Conservation (phyloP, 2,888 invertebrate genomes). For the Phaonia tiefii region DNA sequence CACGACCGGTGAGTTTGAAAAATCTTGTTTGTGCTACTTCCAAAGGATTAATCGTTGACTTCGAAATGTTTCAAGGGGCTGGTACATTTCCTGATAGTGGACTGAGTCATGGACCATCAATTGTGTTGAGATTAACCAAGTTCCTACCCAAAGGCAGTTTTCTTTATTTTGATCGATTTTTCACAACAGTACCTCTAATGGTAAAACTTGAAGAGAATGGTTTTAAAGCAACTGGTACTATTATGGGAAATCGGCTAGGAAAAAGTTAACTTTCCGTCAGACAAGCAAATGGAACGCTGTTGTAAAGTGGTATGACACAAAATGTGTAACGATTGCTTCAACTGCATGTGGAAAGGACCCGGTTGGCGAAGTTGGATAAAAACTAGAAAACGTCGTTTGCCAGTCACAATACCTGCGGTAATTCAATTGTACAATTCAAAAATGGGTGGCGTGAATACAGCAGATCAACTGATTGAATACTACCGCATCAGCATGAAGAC, state of each 20-base stretch:
- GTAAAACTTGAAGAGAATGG: slow-evolving; percentile 42
- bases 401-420: too few relatives aligned
- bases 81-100: slow-evolving; percentile 21
- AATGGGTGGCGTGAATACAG: too few relatives aligned
- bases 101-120: slow-evolving; percentile 67
- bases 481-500: too few relatives aligned
- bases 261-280: slow-evolving; percentile 32
- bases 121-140: slow-evolving; percentile 45
- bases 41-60: slow-evolving; percentile 64
- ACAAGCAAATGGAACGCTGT: slow-evolving; percentile 49
- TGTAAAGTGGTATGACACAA: slow-evolving; percentile 57
- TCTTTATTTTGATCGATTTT: too few relatives aligned
- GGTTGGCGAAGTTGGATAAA: slow-evolving; percentile 43
- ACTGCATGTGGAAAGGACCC: too few relatives aligned
- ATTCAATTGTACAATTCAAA: too few relatives aligned
- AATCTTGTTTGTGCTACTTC: slow-evolving; percentile 74
- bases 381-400: too few relatives aligned
- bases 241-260: slow-evolving; percentile 49
- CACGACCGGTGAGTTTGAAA: slow-evolving; percentile 74
- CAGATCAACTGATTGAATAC: too few relatives aligned
- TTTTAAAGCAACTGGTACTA: slow-evolving; percentile 52
- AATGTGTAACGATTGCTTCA: slow-evolving; percentile 55
- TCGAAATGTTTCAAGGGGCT: slow-evolving; percentile 71
- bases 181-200: neutral
- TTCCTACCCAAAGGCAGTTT: too few relatives aligned